phyloP scores from a whole-genome alignment of 2,797 vertebrate genomes.

The Mormyrus proboscirostris region DNA sequence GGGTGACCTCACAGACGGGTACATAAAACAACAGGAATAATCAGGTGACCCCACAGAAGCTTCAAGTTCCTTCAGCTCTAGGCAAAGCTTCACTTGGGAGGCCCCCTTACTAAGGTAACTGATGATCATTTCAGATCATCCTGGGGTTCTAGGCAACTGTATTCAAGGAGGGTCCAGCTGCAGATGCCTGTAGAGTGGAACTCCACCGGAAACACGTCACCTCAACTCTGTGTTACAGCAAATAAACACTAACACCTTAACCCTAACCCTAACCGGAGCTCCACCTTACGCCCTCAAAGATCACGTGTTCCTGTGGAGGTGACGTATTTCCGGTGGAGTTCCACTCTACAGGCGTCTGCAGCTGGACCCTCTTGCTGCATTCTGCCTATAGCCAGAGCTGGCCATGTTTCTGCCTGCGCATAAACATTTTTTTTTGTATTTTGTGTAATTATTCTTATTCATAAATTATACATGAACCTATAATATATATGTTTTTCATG shows the following conservation, averaged over 20 bases:
- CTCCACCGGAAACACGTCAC: too few species aligned
- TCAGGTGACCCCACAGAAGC: constrained; percentile 40
- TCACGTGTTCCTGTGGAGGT: too few species aligned
- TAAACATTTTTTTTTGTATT: not conserved
- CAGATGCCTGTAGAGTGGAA: too few species aligned
- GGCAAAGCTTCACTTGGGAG: not conserved
- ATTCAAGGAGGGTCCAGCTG: too few species aligned
- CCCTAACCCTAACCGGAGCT: too few species aligned
- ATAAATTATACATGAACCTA: not conserved
- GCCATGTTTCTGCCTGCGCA: not conserved
- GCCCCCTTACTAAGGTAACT: not conserved
- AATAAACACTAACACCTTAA: too few species aligned
- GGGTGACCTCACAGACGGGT: constrained; percentile 21
- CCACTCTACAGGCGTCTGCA: too few species aligned
- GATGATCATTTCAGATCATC: not conserved
- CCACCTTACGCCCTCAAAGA: too few species aligned
- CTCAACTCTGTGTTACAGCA: too few species aligned
- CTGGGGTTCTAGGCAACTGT: not conserved
- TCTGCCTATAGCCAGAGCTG: not conserved
- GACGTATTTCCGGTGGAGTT: too few species aligned
- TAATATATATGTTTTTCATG: not conserved
- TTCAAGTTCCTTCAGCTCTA: constrained; percentile 27
- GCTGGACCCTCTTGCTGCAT: not conserved
- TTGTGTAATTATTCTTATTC: not conserved
- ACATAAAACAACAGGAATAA: constrained; percentile 30